Percentiles rank a stretch among this genome's conserved stretches.
These are phyloP conservation scores for Ceratotherium simum DNA, from an alignment of 2,113 vertebrate genomes.

Conservation along the genomic window DNA sequence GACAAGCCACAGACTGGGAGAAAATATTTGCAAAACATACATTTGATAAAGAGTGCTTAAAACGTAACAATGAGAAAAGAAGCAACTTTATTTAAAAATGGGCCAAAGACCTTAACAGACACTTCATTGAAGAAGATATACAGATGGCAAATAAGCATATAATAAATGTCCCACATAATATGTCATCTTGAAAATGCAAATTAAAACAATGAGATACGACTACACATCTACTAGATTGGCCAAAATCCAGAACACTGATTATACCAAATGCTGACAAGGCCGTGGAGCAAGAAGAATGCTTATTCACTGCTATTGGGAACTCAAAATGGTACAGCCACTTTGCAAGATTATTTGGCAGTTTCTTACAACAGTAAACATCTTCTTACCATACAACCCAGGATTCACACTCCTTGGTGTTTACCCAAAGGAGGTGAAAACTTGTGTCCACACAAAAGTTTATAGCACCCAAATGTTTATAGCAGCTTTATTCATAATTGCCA, in stretches of 20 bases:
- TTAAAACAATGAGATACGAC: neutral
- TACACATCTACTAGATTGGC: neutral
- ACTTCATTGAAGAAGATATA: neutral
- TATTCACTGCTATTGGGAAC: neutral
- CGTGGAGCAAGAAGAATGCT: neutral
- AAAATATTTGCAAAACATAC: neutral
- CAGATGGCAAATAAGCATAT: neutral
- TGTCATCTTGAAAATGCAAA: neutral
- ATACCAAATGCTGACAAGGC: neutral
- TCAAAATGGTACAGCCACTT: neutral
- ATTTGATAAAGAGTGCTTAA: neutral
- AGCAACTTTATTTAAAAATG: neutral
- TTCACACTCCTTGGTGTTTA: neutral
- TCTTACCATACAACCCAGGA: neutral
- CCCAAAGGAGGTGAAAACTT: neutral
- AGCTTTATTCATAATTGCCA: neutral
- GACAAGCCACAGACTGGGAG: neutral
- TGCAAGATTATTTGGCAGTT: neutral
- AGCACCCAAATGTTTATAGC: neutral
- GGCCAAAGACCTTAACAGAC: neutral
- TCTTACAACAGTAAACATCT: neutral
- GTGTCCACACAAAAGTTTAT: neutral
- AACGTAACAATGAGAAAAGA: neutral
- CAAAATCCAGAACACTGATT: neutral
- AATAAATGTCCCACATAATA: neutral